These are phyloP conservation scores for Diplosoma virens DNA, from an alignment of 23 tunicate species.

Conservation along the genomic window DNA sequence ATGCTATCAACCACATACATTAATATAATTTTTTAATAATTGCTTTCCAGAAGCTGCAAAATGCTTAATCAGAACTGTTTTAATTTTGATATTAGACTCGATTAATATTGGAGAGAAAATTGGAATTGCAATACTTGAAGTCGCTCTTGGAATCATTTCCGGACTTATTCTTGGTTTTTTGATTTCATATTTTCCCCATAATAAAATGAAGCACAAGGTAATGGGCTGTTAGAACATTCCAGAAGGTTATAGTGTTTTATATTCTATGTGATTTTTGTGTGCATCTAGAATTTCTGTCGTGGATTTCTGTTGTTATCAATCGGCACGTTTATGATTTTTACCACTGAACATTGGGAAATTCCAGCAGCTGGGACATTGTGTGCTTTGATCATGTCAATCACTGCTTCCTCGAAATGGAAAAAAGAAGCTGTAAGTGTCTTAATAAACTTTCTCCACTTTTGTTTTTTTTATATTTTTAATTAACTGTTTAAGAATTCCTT, in stretches of 20 bases:
- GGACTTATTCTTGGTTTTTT: slow-evolving; percentile 72
- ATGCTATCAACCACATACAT: too few species aligned
- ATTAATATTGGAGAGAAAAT: slow-evolving; percentile 45
- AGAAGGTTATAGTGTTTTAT: too few species aligned
- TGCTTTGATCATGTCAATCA: slow-evolving; percentile 68
- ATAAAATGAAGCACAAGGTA: slow-evolving; percentile 76
- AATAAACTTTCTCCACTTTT: too few species aligned
- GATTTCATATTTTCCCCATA: slow-evolving; percentile 49
- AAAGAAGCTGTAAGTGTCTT: slow-evolving; percentile 56
- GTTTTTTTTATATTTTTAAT: too few species aligned
- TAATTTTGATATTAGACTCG: too few species aligned
- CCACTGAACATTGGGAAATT: slow-evolving; percentile 64
- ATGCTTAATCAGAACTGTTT: too few species aligned
- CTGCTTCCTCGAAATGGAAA: slow-evolving; percentile 58
- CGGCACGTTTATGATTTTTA: slow-evolving; percentile 63
- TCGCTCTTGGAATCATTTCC: slow-evolving; percentile 52
- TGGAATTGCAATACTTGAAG: slow-evolving; percentile 51
- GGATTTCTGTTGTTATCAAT: slow-evolving; percentile 52
- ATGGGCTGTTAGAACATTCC: too few species aligned
- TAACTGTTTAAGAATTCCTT: too few species aligned
- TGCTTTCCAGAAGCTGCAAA: too few species aligned
- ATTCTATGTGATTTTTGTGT: too few species aligned
- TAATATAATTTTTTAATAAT: too few species aligned
- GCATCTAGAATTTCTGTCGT: slow-evolving; percentile 62
- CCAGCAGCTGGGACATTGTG: slow-evolving; percentile 69